phyloP scores from a whole-genome alignment of 2,113 vertebrate genomes.

The Scomber japonicus region DNA sequence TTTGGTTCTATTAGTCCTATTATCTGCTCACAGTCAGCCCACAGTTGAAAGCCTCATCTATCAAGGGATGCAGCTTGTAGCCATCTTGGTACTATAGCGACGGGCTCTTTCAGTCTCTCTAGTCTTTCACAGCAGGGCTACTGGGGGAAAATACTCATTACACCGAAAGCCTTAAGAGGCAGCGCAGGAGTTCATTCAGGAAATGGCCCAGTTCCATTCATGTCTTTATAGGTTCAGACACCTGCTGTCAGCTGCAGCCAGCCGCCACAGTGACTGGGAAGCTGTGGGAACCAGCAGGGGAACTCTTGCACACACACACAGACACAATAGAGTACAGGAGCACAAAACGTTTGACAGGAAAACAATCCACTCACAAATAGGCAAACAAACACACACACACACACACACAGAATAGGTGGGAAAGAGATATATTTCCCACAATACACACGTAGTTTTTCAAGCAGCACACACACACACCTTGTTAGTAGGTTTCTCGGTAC shows the following conservation, averaged over 20 bases:
- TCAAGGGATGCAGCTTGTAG: conserved; percentile 55
- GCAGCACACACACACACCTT: conserved; percentile 86
- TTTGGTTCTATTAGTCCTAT: conserved; percentile 10
- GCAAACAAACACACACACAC: conserved; percentile 41
- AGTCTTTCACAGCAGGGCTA: conserved; percentile 37
- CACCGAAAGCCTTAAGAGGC: conserved; percentile 52
- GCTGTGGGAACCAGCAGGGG: conserved; percentile 71
- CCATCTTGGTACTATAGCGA: conserved; percentile 36
- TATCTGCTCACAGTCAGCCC: conserved; percentile 7
- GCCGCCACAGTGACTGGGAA: conserved; percentile 33
- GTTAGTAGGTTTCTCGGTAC: conserved; percentile 91
- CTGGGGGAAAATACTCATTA: conserved; percentile 59
- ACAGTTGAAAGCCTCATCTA: conserved; percentile 45
- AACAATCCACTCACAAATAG: conserved; percentile 55
- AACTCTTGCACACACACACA: conserved; percentile 22
- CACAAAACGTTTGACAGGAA: conserved; percentile 46
- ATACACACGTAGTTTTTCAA: conserved; percentile 15
- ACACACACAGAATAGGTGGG: conserved; percentile 30
- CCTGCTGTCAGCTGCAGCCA: conserved; percentile 62
- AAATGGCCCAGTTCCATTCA: conserved; percentile 59
- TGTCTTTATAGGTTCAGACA: conserved; percentile 63
- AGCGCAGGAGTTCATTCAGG: conserved; percentile 63
- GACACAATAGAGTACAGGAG: conserved; percentile 56
- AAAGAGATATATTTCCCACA: conserved; percentile 55
- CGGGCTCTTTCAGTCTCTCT: conserved; percentile 37